phyloP scores from a whole-genome alignment of 2,797 vertebrate species.

The Sarcoramphus papa region DNA sequence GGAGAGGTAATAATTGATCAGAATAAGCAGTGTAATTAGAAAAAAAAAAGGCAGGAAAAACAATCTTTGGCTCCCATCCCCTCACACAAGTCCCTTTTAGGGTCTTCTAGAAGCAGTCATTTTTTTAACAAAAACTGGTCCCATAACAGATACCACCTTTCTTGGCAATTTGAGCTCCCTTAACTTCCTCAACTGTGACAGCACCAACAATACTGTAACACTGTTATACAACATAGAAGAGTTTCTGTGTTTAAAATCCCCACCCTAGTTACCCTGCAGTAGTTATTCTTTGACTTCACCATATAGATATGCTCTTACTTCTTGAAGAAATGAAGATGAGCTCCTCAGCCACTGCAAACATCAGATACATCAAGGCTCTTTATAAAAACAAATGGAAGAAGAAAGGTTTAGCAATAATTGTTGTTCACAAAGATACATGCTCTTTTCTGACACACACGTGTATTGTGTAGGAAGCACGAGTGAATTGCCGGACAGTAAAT shows the following conservation, averaged over 20 bases:
- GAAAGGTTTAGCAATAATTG: neutral
- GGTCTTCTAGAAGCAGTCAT: rapidly evolving
- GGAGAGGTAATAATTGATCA: neutral
- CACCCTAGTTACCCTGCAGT: neutral
- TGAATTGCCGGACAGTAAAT: neutral
- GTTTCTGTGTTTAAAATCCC: neutral
- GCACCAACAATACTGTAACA: neutral
- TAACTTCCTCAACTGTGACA: neutral
- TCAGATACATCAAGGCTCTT: neutral
- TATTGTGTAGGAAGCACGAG: neutral
- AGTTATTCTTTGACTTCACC: neutral
- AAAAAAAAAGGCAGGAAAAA: neutral
- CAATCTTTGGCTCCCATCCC: too few species aligned
- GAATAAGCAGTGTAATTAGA: neutral
- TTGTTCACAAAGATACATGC: neutral
- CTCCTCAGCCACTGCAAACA: neutral
- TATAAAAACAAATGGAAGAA: neutral
- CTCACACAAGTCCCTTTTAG: neutral
- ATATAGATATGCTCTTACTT: neutral
- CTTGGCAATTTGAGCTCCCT: neutral
- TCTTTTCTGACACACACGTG: rapidly evolving
- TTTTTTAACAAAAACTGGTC: neutral
- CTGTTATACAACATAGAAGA: neutral
- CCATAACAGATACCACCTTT: neutral
- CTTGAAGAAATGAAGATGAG: neutral